phyloP scores from a whole-genome alignment of 2,797 vertebrate genomes.

The Pangasius sanitwongsei region DNA sequence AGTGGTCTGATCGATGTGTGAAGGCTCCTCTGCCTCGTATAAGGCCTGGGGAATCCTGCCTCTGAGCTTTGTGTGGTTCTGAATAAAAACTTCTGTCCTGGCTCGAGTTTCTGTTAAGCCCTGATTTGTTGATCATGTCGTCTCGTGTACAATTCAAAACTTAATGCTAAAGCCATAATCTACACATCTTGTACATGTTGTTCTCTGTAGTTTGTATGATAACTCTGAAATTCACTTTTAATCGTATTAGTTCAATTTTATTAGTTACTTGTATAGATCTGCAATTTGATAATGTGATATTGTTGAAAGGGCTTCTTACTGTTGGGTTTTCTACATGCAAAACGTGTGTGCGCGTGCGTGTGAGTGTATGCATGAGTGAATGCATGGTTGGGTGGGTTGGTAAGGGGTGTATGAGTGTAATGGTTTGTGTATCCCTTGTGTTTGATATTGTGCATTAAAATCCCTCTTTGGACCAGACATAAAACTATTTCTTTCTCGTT shows the following conservation, averaged over 20 bases:
- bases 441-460: constrained; percentile 52
- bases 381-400: not conserved
- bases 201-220: constrained; percentile 51
- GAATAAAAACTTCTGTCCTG: constrained; percentile 17
- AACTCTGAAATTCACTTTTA: constrained; percentile 42
- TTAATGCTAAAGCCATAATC: constrained; percentile 69
- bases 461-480: constrained; percentile 39
- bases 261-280: constrained; percentile 60
- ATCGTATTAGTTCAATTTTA: constrained; percentile 56
- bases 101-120: constrained; percentile 30
- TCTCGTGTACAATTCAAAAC: constrained; percentile 57
- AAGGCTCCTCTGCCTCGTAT: constrained; percentile 19
- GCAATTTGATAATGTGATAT: constrained; percentile 59
- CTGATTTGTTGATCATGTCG: constrained; percentile 39
- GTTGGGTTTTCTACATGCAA: constrained; percentile 57
- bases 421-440: constrained; percentile 23
- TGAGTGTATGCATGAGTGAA: constrained; percentile 19
- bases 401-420: constrained; percentile 7
- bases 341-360: constrained; percentile 44
- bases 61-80: constrained; percentile 27
- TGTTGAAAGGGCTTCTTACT: constrained; percentile 67
- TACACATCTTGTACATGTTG: constrained; percentile 48
- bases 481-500: constrained; percentile 17
- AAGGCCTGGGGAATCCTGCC: not conserved
- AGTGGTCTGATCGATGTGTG: constrained; percentile 27